Base-by-base conservation (phyloP, 1,140 invertebrate species). In the Tribolium madens region DNA sequence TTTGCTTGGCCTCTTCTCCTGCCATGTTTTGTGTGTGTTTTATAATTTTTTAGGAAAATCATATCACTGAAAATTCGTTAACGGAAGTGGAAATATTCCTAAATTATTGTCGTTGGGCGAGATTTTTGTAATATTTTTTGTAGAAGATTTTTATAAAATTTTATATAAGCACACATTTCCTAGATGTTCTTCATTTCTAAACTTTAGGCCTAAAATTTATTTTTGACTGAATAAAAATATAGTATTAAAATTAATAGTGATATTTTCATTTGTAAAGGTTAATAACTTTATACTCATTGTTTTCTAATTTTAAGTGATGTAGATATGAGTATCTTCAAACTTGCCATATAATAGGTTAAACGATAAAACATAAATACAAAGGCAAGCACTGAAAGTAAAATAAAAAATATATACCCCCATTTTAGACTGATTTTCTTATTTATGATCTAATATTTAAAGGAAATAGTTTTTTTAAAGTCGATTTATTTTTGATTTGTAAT, bases 141-240 rank as follows among this genome's bases (percentile, higher is more conserved):
- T 72, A 72, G 69, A 18, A 47, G 10, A 33, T 72, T 72, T 72
- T 72, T 72, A 72, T 72, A 72, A 72, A 72, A 72, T 31, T 50
- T 48, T 48, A 71, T 71, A 48, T 71, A 71, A 48, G 47, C 69
- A 48, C 69, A 64, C 21, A 33, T 31, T 64, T 71, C 47, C 14
- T 71, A 47, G 42, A 48, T 18, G 64, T 47, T 15, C 9, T 71
- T 71, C 13, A 15, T 71, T 71, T 47, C 1, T 13, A 71, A 46
- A 71, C 26, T 50, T 71, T 52, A 72, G 70, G 70, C 70, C 70
- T 72, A 72, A 72, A 33, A 52, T 72, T 72, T 48, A 72, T 50
- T 72, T 72, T 50, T 15, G 70, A 72, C 46, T 72, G 70, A 64
- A 31, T 64, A 64, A 36, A 14, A 18, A 64, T 64, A 64, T 64